These are phyloP conservation scores for Spatulosminthurus flaviceps DNA, from an alignment of 2,888 invertebrate species.

Conservation along the genomic window DNA sequence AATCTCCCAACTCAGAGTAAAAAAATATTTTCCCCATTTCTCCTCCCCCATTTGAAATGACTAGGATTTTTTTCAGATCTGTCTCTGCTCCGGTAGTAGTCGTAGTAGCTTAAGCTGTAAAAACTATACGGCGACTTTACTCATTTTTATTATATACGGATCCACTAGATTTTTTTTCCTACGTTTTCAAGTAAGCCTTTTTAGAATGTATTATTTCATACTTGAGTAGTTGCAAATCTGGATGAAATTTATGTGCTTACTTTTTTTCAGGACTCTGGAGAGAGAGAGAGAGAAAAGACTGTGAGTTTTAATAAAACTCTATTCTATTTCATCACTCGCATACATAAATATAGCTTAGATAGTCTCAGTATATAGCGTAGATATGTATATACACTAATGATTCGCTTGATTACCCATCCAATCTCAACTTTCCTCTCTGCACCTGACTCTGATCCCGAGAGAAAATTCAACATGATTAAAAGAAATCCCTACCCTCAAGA, in stretches of 20 bases:
- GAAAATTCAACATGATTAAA: slow-evolving; percentile 46
- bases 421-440: slow-evolving; percentile 47
- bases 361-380: not conserved
- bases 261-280: too few relatives aligned
- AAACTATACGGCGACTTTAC: too few relatives aligned
- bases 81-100: too few relatives aligned
- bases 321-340: not conserved
- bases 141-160: too few relatives aligned
- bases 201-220: not conserved
- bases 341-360: too few relatives aligned
- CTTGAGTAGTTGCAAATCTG: slow-evolving; percentile 14
- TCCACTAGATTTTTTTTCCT: too few relatives aligned
- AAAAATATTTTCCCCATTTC: too few relatives aligned
- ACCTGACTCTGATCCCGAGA: slow-evolving; percentile 55
- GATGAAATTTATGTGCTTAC: not conserved
- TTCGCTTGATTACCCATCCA: slow-evolving; percentile 49
- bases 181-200: too few relatives aligned
- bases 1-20: too few relatives aligned
- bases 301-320: not conserved
- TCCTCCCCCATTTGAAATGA: too few relatives aligned
- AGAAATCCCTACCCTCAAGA: slow-evolving; percentile 32
- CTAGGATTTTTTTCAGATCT: too few relatives aligned
- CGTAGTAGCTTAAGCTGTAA: too few relatives aligned
- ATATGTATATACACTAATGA: slow-evolving; percentile 30
- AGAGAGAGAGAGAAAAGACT: not conserved